These are phyloP conservation scores for Brenthis hecate DNA, from an alignment of 2,888 invertebrate genomes.

Conservation along the genomic window DNA sequence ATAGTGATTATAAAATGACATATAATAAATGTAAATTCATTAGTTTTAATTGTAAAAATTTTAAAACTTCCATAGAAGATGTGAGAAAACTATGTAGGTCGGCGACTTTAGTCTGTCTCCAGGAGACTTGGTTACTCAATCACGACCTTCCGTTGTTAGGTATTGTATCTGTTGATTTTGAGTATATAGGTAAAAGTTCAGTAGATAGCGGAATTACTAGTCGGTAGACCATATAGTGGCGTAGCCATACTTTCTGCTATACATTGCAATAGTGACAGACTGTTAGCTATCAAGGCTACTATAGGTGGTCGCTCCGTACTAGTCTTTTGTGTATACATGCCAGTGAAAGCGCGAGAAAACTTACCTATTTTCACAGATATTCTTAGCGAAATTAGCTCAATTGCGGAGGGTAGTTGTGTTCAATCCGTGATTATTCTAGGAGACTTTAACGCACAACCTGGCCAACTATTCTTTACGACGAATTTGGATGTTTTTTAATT, in stretches of 20 bases:
- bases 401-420: not conserved
- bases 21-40: conserved; percentile 4
- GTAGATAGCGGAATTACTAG: conserved; percentile 16
- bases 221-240: conserved; percentile 23
- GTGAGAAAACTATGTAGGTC: not conserved
- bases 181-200: conserved; percentile 18
- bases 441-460: not conserved
- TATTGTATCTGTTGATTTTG: conserved; percentile 13
- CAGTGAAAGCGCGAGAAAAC: conserved; percentile 14
- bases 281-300: conserved; percentile 23
- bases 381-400: conserved; percentile 21
- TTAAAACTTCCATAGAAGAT: conserved; percentile 2
- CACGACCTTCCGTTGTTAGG: not conserved
- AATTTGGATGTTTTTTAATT: no score
- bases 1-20: not conserved
- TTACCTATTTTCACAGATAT: conserved; percentile 24
- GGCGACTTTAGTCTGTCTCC: not conserved
- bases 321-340: conserved; percentile 26
- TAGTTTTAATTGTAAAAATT: conserved; percentile 9
- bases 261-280: conserved; percentile 21
- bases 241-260: conserved; percentile 21
- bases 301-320: conserved; percentile 12
- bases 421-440: conserved; percentile 1
- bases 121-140: not conserved
- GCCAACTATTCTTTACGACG: not conserved